These are phyloP conservation scores for Ammodytes dubius DNA, from an alignment of 2,113 vertebrate genomes.

Conservation along the genomic window DNA sequence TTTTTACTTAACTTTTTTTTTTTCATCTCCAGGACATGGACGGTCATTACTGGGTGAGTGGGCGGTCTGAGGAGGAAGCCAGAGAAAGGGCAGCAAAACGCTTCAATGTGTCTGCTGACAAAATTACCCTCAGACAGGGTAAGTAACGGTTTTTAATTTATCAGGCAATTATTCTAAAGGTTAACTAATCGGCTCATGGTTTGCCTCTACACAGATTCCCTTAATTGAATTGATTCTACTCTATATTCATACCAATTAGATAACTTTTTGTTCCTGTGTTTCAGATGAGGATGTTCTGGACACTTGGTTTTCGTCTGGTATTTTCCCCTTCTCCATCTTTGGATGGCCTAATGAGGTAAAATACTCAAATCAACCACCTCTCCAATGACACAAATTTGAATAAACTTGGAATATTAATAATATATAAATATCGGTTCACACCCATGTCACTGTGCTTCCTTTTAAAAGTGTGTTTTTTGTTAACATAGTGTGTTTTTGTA, in stretches of 20 bases:
- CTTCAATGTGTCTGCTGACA: conserved; percentile 87
- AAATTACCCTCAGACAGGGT: conserved; percentile 91
- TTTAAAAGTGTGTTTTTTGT: not conserved
- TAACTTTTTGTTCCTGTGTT: conserved; percentile 41
- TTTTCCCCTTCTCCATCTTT: conserved; percentile 93
- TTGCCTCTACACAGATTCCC: not conserved
- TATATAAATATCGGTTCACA: not conserved
- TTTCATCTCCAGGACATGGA: conserved; percentile 86
- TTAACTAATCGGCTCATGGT: conserved; percentile 25
- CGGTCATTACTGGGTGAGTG: conserved; percentile 92
- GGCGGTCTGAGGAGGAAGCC: conserved; percentile 86
- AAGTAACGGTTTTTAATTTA: conserved; percentile 37
- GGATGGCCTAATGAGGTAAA: conserved; percentile 92
- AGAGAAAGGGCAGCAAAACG: conserved; percentile 87
- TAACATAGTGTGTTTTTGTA: not conserved
- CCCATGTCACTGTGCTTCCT: not conserved
- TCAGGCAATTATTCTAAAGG: not conserved
- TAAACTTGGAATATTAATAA: not conserved
- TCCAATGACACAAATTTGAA: conserved; percentile 20
- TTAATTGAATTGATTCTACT: conserved; percentile 21
- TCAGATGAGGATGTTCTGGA: conserved; percentile 90
- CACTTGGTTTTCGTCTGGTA: conserved; percentile 94
- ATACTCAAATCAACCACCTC: conserved; percentile 26
- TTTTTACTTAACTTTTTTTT: not conserved
- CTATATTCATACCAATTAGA: conserved; percentile 36